phyloP scores from a whole-genome alignment of 2,113 vertebrate species.

The Phoxinus phoxinus region DNA sequence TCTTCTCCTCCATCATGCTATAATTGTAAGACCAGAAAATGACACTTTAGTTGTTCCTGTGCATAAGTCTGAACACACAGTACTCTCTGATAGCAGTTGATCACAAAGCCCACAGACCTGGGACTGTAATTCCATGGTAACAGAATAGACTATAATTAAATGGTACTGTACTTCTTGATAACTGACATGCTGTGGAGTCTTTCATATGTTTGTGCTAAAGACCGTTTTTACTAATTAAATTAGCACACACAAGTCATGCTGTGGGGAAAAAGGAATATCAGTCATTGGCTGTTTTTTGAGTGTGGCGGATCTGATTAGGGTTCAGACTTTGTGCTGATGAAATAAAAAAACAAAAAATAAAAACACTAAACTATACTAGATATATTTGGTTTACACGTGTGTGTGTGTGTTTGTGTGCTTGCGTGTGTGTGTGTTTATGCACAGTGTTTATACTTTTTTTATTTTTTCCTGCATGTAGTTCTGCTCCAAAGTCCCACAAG shows the following conservation, averaged over 20 bases:
- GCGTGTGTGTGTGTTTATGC: neutral
- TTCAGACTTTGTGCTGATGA: neutral
- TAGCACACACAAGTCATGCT: neutral
- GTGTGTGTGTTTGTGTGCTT: neutral
- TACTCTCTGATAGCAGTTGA: neutral
- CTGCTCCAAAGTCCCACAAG: neutral
- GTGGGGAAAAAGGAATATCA: neutral
- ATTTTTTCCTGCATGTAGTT: neutral
- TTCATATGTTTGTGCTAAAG: neutral
- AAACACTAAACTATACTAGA: neutral
- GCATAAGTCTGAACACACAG: neutral
- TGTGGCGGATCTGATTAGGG: neutral
- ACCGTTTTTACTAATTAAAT: neutral
- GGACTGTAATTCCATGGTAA: conserved; percentile 3
- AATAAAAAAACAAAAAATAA: neutral
- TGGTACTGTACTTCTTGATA: neutral
- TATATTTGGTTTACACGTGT: neutral
- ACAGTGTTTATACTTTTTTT: neutral
- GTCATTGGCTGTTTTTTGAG: neutral
- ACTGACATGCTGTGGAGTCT: neutral
- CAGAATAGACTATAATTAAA: conserved; percentile 30
- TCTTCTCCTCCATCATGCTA: neutral
- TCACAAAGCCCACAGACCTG: conserved; percentile 1
- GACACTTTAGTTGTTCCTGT: neutral
- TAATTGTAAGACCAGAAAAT: neutral